A percentile compares a stretch with the other conserved stretches of the same genome.
Evolutionary conservation across 2,797 vertebrate species (phyloP).

Genomic region (Craterocephalus amniculus): DNA sequence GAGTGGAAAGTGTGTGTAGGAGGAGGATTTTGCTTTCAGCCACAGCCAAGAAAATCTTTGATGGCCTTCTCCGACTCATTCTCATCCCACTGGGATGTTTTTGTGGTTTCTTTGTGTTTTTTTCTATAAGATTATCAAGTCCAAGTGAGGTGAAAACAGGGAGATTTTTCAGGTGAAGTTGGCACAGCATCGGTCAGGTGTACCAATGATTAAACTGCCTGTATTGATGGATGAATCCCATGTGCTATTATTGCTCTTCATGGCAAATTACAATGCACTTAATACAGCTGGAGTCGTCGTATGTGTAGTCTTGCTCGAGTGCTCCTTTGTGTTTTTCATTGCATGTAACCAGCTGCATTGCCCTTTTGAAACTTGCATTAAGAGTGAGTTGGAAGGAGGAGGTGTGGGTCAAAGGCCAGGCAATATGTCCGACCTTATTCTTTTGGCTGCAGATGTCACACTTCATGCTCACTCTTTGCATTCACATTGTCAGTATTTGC

Average conservation of each 20-base stretch:
- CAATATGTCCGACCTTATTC: slow-evolving; percentile 35
- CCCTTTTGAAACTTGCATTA: slow-evolving; percentile 31
- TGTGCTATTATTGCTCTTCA: not conserved
- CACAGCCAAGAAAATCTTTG: slow-evolving; percentile 35
- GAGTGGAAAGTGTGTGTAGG: slow-evolving; percentile 31
- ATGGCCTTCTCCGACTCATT: slow-evolving; percentile 28
- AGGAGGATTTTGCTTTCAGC: slow-evolving; percentile 46
- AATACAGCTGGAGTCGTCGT: not conserved
- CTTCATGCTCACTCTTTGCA: slow-evolving; percentile 10
- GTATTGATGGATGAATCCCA: not conserved
- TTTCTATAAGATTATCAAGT: slow-evolving; percentile 28
- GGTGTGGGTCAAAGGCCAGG: slow-evolving; percentile 60
- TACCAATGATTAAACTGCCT: not conserved
- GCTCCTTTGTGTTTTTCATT: slow-evolving; percentile 13
- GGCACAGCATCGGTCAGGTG: not conserved
- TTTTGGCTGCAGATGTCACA: slow-evolving; percentile 39
- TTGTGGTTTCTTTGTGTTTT: slow-evolving; percentile 57
- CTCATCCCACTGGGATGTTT: slow-evolving; percentile 25
- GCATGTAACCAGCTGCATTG: slow-evolving; percentile 18
- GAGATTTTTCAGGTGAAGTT: slow-evolving; percentile 18
- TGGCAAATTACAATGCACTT: not conserved
- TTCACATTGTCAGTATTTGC: slow-evolving; percentile 33
- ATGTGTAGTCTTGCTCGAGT: not conserved
- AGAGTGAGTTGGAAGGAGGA: slow-evolving; percentile 13
- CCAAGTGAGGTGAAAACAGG: slow-evolving; percentile 40